Evolutionary conservation across 30 jellyfish, hydroid and myxozoan genomes (phyloP).

Genomic region (Turritopsis dohrnii): DNA sequence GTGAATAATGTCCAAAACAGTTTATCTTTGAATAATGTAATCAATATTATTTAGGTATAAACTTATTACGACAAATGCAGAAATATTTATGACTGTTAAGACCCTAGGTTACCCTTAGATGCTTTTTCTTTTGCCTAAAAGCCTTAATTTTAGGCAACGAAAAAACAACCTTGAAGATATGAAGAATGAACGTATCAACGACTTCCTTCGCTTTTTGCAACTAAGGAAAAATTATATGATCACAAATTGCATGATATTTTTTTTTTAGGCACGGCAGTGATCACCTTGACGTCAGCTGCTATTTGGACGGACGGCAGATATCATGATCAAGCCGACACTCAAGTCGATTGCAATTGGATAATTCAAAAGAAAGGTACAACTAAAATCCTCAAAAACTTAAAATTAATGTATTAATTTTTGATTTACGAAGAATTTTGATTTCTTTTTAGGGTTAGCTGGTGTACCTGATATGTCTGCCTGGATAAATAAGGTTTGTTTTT

Average conservation of each 20-base stretch:
- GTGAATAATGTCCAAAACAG: too few relatives aligned
- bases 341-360: slow-evolving; percentile 73
- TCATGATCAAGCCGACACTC: slow-evolving; percentile 67
- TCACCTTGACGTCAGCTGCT: slow-evolving; percentile 54
- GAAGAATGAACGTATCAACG: too few relatives aligned
- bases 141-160: too few relatives aligned
- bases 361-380: slow-evolving; percentile 49
- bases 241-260: too few relatives aligned
- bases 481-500: neutral
- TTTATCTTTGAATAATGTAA: too few relatives aligned
- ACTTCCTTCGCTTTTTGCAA: too few relatives aligned
- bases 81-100: too few relatives aligned
- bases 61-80: too few relatives aligned
- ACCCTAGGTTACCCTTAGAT: too few relatives aligned
- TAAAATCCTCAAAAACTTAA: neutral
- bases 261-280: slow-evolving; percentile 55
- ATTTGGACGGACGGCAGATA: slow-evolving; percentile 71
- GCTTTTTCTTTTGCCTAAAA: too few relatives aligned
- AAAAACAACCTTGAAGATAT: too few relatives aligned
- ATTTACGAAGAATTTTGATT: neutral
- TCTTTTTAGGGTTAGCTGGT: neutral
- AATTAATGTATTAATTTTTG: neutral
- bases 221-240: neutral
- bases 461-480: neutral
- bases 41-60: too few relatives aligned